phyloP scores from a whole-genome alignment of 2,888 invertebrate genomes.

The Osmoderma eremita region DNA sequence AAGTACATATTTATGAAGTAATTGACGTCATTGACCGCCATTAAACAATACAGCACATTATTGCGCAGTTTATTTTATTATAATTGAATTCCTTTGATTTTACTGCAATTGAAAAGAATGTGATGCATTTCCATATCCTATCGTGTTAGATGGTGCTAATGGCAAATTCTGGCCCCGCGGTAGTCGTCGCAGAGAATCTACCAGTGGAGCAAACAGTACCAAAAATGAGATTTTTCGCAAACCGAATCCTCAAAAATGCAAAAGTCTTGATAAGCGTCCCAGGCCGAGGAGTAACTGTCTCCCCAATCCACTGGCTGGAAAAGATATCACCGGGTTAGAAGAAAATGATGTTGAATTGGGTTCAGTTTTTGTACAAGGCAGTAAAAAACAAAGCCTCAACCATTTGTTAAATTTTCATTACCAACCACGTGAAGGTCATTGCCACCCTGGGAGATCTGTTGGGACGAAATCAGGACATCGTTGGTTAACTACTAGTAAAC shows the following conservation, averaged over 20 bases:
- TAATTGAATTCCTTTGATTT: slow-evolving; percentile 1
- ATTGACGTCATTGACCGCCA: slow-evolving; percentile 29
- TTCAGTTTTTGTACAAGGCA: slow-evolving; percentile 84
- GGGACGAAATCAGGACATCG: slow-evolving; percentile 54
- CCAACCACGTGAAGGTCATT: slow-evolving; percentile 69
- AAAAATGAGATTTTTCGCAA: slow-evolving; percentile 76
- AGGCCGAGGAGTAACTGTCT: slow-evolving; percentile 72
- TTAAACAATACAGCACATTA: background rate
- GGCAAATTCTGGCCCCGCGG: slow-evolving; percentile 73
- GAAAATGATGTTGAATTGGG: slow-evolving; percentile 77
- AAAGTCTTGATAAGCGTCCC: slow-evolving; percentile 77
- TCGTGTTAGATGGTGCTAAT: slow-evolving; percentile 62
- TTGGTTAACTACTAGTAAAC: slow-evolving; percentile 66
- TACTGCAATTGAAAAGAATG: background rate
- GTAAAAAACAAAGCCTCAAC: slow-evolving; percentile 92
- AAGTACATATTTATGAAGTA: slow-evolving; percentile 52
- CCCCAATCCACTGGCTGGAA: slow-evolving; percentile 70
- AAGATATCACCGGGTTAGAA: slow-evolving; percentile 74
- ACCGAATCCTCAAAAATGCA: slow-evolving; percentile 73
- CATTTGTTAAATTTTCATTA: slow-evolving; percentile 94
- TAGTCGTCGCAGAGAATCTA: slow-evolving; percentile 73
- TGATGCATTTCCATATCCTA: slow-evolving; percentile 9
- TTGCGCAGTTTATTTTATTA: background rate
- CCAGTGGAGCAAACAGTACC: slow-evolving; percentile 66
- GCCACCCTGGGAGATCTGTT: slow-evolving; percentile 51